Conservation (phyloP, 2,888 invertebrate species). For the Agriopis leucophaearia region DNA sequence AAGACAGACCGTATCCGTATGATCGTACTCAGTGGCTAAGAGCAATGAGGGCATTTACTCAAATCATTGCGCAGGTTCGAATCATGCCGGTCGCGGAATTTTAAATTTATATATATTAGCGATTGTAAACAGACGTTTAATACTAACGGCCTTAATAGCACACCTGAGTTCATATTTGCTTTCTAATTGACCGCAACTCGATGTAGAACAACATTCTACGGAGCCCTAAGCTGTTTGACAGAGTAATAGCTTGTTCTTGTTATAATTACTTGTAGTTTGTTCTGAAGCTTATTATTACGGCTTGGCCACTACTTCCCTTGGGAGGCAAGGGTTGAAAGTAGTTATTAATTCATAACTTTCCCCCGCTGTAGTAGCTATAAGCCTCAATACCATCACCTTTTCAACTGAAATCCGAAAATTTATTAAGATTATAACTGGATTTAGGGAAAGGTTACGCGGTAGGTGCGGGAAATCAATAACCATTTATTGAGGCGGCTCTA, state of each 20-base stretch:
- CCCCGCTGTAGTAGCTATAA: conserved; percentile 64
- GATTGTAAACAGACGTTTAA: not conserved
- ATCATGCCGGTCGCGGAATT: too few relatives aligned
- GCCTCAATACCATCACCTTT: conserved; percentile 66
- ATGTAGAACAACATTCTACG: conserved; percentile 67
- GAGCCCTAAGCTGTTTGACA: conserved; percentile 75
- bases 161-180: conserved; percentile 50
- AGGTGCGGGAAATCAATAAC: conserved; percentile 35
- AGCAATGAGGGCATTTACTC: too few relatives aligned
- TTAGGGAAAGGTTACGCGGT: conserved; percentile 32
- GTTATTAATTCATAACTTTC: conserved; percentile 78
- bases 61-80: too few relatives aligned
- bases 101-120: not conserved
- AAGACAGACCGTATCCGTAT: too few relatives aligned
- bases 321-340: conserved; percentile 68
- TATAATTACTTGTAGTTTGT: conserved; percentile 83
- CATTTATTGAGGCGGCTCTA: conserved; percentile 23
- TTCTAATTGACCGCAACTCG: conserved; percentile 69
- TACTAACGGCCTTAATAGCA: not conserved
- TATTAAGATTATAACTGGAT: conserved; percentile 43
- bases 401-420: conserved; percentile 52
- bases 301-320: conserved; percentile 70
- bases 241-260: conserved; percentile 77
- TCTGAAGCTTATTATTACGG: conserved; percentile 77
- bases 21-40: not conserved